Evolutionary conservation across 1,140 invertebrate genomes (phyloP), one percentile per base, ranked within the genome.

Genomic region (Monomorium pharaonis): DNA sequence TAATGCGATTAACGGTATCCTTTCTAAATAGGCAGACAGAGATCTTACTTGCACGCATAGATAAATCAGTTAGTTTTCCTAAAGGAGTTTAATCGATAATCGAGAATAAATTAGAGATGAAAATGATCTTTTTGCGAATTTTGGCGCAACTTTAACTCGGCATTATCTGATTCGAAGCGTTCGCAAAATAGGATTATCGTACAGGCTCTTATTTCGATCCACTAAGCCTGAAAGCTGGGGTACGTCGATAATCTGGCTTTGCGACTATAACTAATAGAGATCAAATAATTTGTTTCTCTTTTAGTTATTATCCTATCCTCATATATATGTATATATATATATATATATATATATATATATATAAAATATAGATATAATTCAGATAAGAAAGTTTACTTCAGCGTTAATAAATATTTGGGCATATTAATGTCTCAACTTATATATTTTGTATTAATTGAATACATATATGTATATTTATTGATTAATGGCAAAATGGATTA

Each of bases 151-250:
- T 24, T 51, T 51, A 37, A 69, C 12, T 33, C n/a, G 30, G 10
- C 37, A 80, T 80, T 51, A 77, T 63, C 3, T 67, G 30, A 16
- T 12, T 76, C 33, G 7, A 18, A 24, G n/a, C 42, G 44, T 42
- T 44, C 54, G 24, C 44, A 27, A 67, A 54, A 37, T 37, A n/a
- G 37, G 21, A 42, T 63, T 77, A 70, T 81, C 65, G 78, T 51
- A 37, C 78, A 83, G 67, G 67, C 78, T 83, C 67, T 83, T 58
- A 74, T 74, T 83, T 83, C 78, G 67, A 83, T 74, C 51, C 21
- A n/a, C 60, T 56, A 83, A 81, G n/a, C 27, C 0, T 49, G n/a
- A 67, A 44, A 10, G 37, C 54, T 60, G 24, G 3, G n/a, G 6
- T 6, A 76, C n/a, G 21, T 51, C 60, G n/a, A 67, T 69, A 67